These are phyloP conservation scores for Athetis lepigone DNA, from an alignment of 2,888 invertebrate genomes.

Conservation along the genomic window DNA sequence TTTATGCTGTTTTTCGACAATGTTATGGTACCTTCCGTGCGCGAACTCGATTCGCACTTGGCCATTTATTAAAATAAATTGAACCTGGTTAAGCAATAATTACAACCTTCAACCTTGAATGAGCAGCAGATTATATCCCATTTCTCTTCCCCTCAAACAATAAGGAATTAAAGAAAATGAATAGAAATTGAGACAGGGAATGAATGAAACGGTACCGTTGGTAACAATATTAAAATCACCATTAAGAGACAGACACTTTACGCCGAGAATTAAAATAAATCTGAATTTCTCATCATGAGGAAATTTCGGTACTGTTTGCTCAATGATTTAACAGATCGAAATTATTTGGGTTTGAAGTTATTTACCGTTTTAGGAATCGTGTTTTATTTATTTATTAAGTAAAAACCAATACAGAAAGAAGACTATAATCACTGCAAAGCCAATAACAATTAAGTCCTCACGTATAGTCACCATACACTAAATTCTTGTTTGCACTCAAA, in stretches of 20 bases:
- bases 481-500: too few relatives aligned
- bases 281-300: conserved; percentile 27
- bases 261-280: conserved; percentile 47
- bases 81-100: conserved; percentile 15
- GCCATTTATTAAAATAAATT: conserved; percentile 5
- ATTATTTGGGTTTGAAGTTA: conserved; percentile 7
- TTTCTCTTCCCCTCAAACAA: conserved; percentile 25
- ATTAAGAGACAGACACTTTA: conserved; percentile 45
- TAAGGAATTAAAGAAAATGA: conserved; percentile 37
- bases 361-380: neutral
- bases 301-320: conserved; percentile 18
- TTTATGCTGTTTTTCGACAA: too few relatives aligned
- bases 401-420: too few relatives aligned
- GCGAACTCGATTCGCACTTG: too few relatives aligned
- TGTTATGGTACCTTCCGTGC: too few relatives aligned
- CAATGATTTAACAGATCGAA: conserved; percentile 41
- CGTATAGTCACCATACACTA: too few relatives aligned
- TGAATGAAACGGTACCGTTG: conserved; percentile 28
- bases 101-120: conserved; percentile 7
- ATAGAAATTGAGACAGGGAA: conserved; percentile 33
- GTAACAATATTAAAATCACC: conserved; percentile 47
- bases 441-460: too few relatives aligned
- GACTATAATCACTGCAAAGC: too few relatives aligned
- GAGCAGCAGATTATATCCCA: conserved; percentile 14
- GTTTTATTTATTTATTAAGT: too few relatives aligned